phyloP scores from a whole-genome alignment of 2,797 vertebrate genomes.

The Sciurus vulgaris region DNA sequence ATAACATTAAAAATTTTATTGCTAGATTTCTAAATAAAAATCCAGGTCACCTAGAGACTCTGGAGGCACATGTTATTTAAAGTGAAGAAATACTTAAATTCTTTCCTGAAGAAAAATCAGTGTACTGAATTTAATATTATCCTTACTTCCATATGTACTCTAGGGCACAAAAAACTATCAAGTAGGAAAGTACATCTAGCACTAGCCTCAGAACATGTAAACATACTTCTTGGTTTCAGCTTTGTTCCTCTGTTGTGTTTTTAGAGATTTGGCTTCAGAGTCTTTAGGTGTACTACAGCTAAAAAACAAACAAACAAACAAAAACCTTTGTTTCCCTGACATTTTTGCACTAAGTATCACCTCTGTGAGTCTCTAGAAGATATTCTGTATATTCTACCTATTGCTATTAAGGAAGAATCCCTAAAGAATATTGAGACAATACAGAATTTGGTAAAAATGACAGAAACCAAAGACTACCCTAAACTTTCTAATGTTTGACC shows the following conservation, averaged over 20 bases:
- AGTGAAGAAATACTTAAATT: background rate
- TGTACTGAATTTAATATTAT: background rate
- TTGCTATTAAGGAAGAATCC: background rate
- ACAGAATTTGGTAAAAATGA: background rate
- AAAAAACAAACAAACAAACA: background rate
- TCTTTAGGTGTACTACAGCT: background rate
- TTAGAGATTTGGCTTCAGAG: background rate
- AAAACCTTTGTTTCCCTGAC: background rate
- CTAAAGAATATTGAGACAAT: background rate
- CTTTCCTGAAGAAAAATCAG: background rate
- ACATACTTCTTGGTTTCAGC: background rate
- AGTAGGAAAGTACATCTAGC: background rate
- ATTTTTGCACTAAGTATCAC: background rate
- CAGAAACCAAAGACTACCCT: background rate
- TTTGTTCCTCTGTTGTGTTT: background rate
- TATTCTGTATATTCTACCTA: background rate
- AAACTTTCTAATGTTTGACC: background rate
- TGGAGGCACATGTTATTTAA: constrained; percentile 17
- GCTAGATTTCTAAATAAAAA: constrained; percentile 55
- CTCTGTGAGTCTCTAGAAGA: background rate
- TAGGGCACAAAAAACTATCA: background rate
- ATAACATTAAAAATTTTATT: constrained; percentile 28
- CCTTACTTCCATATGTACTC: background rate
- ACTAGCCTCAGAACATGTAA: background rate
- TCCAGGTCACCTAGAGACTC: background rate